Conservation (phyloP, 2,888 invertebrate genomes). For the Mesorhabditis belari region DNA sequence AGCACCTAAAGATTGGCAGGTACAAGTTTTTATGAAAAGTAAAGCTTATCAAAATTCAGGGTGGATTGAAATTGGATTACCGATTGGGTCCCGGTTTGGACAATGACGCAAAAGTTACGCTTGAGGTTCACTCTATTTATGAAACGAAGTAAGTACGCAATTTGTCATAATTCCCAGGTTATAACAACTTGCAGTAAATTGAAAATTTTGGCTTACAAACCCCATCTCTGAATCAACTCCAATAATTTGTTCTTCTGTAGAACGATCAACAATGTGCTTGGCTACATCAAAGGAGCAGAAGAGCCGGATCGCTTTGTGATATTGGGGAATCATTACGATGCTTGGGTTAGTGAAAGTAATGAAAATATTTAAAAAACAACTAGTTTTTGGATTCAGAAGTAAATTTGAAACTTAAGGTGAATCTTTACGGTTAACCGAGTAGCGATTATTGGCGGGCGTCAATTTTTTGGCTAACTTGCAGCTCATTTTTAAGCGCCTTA, state of each 20-base stretch:
- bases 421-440: no score
- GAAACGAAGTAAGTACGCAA: constrained; percentile 34
- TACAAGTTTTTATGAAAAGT: background rate
- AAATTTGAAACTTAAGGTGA: no score
- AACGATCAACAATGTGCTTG: constrained; percentile 53
- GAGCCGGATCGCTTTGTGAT: constrained; percentile 59
- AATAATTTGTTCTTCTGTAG: constrained; percentile 13
- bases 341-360: no score
- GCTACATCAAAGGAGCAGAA: constrained; percentile 47
- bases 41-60: constrained; percentile 53
- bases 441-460: no score
- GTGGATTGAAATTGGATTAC: constrained; percentile 54
- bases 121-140: constrained; percentile 37
- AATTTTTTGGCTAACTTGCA: no score
- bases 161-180: constrained; percentile 10
- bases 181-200: constrained; percentile 2
- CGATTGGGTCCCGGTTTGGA: constrained; percentile 54
- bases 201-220: no score
- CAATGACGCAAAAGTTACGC: constrained; percentile 20
- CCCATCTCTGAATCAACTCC: no score
- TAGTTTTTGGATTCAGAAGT: no score
- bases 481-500: no score
- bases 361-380: no score
- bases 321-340: constrained; percentile 60
- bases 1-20: constrained; percentile 53